Evolutionary conservation across 2,888 invertebrate species (phyloP).

Genomic region (Marasmarcha lunaedactyla): DNA sequence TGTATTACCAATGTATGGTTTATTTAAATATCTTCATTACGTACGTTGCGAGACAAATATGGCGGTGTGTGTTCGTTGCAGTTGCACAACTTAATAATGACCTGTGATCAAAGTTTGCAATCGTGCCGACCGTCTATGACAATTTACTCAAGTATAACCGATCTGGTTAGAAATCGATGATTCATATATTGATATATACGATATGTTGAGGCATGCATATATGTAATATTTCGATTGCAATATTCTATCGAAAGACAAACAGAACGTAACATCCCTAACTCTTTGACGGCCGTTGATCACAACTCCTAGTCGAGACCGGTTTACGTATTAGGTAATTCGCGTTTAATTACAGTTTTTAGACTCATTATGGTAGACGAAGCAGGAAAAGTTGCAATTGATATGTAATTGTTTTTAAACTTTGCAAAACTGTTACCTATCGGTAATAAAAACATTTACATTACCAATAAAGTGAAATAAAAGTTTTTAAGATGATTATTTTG

Average conservation of each 20-base stretch:
- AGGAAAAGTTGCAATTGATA: neutral
- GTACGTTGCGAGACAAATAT: no score
- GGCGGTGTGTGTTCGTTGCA: neutral
- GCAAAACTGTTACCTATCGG: no score
- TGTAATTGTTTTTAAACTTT: no score
- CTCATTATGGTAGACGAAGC: neutral
- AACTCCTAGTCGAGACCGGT: neutral
- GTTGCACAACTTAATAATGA: neutral
- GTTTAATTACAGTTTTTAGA: neutral
- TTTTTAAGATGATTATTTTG: conserved; percentile 8
- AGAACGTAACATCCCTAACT: neutral
- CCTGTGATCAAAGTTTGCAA: conserved; percentile 1
- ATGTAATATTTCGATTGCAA: neutral
- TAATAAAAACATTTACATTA: no score
- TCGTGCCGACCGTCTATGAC: neutral
- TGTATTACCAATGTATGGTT: neutral
- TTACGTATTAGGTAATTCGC: neutral
- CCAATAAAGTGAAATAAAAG: no score
- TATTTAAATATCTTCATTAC: neutral
- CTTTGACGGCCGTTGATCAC: neutral
- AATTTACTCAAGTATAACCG: neutral
- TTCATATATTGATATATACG: neutral
- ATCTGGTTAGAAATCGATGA: neutral
- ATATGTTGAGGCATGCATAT: neutral
- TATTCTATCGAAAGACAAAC: neutral